These are phyloP conservation scores for Hippocampus barbouri DNA, from an alignment of 2,113 vertebrate genomes.

Conservation along the genomic window DNA sequence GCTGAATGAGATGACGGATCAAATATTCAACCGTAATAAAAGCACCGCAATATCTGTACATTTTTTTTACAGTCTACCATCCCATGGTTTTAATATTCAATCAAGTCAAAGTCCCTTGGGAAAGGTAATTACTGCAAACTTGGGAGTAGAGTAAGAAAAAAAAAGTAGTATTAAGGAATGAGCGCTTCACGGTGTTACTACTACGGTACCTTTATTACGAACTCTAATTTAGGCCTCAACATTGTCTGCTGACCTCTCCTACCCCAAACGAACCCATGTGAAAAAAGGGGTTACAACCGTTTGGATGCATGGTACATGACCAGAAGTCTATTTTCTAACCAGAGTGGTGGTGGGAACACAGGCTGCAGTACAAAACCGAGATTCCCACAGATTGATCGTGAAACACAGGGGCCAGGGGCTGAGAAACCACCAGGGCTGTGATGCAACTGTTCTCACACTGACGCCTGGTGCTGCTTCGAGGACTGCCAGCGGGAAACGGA, in stretches of 20 bases:
- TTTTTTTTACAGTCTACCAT: not conserved
- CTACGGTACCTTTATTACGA: constrained; percentile 68
- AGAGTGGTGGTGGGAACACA: constrained; percentile 73
- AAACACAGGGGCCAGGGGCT: constrained; percentile 67
- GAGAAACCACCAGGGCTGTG: constrained; percentile 66
- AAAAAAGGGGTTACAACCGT: constrained; percentile 58
- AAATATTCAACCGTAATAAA: not conserved
- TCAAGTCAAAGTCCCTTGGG: no score
- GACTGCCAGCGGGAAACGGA: constrained; percentile 15
- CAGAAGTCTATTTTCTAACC: constrained; percentile 73
- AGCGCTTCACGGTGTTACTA: constrained; percentile 41
- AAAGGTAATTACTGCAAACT: constrained; percentile 10
- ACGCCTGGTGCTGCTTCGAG: constrained; percentile 31
- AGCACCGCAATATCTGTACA: not conserved
- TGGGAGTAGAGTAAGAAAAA: constrained; percentile 19
- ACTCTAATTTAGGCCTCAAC: constrained; percentile 60
- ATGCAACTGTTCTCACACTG: constrained; percentile 73
- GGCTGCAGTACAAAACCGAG: constrained; percentile 67
- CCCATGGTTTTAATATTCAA: not conserved
- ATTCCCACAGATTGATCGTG: constrained; percentile 77
- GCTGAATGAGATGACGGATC: constrained; percentile 16
- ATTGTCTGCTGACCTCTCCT: constrained; percentile 50
- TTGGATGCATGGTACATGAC: constrained; percentile 59
- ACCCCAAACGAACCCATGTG: constrained; percentile 53
- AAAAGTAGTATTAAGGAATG: not conserved